Conservation (phyloP, 2,888 invertebrate species). For the Sphinx pinastri region DNA sequence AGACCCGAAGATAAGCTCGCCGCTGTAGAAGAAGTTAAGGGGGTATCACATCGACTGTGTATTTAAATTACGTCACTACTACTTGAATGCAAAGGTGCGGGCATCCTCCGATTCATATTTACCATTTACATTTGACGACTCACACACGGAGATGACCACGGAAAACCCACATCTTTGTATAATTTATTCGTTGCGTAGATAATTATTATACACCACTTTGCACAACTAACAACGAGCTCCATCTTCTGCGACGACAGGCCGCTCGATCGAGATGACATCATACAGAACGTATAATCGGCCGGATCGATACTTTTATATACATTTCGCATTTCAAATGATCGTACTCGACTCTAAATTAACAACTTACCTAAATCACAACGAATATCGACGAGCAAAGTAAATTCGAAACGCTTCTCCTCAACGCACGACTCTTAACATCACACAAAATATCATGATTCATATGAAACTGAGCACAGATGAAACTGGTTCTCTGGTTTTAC, state of each 20-base stretch:
- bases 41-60: constrained; percentile 73
- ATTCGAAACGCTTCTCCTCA: constrained; percentile 85
- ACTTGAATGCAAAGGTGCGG: constrained; percentile 81
- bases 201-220: constrained; percentile 77
- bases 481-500: constrained; percentile 83
- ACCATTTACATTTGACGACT: constrained; percentile 61
- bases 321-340: constrained; percentile 79
- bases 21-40: constrained; percentile 70
- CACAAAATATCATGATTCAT: constrained; percentile 82
- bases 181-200: constrained; percentile 74
- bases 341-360: constrained; percentile 77
- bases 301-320: constrained; percentile 78
- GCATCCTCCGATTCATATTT: constrained; percentile 66
- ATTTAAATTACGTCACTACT: constrained; percentile 74
- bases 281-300: constrained; percentile 60
- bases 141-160: constrained; percentile 71
- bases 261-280: constrained; percentile 65
- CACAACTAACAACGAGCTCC: constrained; percentile 78
- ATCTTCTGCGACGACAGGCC: constrained; percentile 62
- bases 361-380: constrained; percentile 79
- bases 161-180: constrained; percentile 84
- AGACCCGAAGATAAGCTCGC: constrained; percentile 70
- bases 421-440: constrained; percentile 84
- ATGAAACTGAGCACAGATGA: constrained; percentile 83
- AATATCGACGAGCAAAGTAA: constrained; percentile 77